phyloP scores from a whole-genome alignment of 1,140 invertebrate genomes.

The Drosophila erecta region DNA sequence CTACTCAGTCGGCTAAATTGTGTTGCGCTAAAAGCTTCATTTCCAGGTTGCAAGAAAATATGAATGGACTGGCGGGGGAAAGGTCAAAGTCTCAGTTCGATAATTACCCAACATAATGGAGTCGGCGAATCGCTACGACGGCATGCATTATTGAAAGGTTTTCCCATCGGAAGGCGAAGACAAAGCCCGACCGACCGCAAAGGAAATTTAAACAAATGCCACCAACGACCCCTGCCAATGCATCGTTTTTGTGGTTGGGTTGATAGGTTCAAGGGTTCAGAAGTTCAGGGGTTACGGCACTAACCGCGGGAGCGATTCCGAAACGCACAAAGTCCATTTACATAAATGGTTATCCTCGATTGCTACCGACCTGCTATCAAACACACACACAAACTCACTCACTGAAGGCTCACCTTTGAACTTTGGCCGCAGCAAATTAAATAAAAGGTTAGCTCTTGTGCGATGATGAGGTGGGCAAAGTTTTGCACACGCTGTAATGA shows the following conservation, averaged over 20 bases:
- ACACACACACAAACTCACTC: slow-evolving; percentile 1
- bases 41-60: not conserved
- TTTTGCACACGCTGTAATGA: slow-evolving; percentile 9
- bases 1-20: no score
- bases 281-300: not conserved
- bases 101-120: slow-evolving; percentile 54
- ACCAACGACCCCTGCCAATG: slow-evolving; percentile 23
- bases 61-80: slow-evolving; percentile 3
- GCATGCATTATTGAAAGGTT: slow-evolving; percentile 44
- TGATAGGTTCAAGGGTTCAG: not conserved
- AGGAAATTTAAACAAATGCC: slow-evolving; percentile 61
- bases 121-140: slow-evolving; percentile 8
- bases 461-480: slow-evolving; percentile 1
- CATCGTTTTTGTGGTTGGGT: slow-evolving; percentile 25
- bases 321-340: slow-evolving; percentile 68
- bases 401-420: slow-evolving; percentile 61
- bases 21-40: not conserved
- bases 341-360: slow-evolving; percentile 63
- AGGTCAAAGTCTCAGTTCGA: slow-evolving; percentile 47
- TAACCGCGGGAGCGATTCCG: slow-evolving; percentile 14
- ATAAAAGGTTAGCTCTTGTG: slow-evolving; percentile 67
- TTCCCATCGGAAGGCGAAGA: not conserved
- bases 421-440: slow-evolving; percentile 72
- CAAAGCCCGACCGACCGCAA: slow-evolving; percentile 33
- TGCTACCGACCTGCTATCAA: not conserved